phyloP scores from a whole-genome alignment of 2,888 invertebrate genomes.

The Parnassius glacialis region DNA sequence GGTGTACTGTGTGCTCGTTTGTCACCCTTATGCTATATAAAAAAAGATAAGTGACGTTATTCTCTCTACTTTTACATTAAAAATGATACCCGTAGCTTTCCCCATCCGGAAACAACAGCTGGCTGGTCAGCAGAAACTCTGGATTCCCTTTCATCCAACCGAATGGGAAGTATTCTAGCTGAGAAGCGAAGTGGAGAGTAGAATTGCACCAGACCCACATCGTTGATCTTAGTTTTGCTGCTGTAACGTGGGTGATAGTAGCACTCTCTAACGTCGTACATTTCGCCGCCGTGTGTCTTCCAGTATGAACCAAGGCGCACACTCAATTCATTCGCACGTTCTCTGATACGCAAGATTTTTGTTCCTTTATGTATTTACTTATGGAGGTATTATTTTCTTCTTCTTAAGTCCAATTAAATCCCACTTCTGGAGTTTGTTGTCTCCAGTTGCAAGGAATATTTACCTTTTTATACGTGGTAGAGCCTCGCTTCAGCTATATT shows the following conservation, averaged over 20 bases:
- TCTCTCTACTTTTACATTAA: too few species aligned
- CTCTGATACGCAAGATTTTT: slow-evolving; percentile 38
- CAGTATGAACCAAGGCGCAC: slow-evolving; percentile 76
- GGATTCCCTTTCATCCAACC: slow-evolving; percentile 50
- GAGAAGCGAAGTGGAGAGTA: slow-evolving; percentile 64
- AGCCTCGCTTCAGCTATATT: too few species aligned
- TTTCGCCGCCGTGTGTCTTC: slow-evolving; percentile 74
- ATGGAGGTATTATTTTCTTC: too few species aligned
- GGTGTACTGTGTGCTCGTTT: too few species aligned
- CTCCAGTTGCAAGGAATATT: too few species aligned
- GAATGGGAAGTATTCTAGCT: slow-evolving; percentile 59
- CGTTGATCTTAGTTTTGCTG: slow-evolving; percentile 66
- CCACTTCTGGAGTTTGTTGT: too few species aligned
- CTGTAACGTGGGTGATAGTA: slow-evolving; percentile 70
- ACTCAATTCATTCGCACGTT: slow-evolving; percentile 58
- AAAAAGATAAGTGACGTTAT: too few species aligned
- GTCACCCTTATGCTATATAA: too few species aligned
- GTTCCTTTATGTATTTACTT: too few species aligned
- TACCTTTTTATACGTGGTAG: too few species aligned
- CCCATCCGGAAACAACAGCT: slow-evolving; percentile 74
- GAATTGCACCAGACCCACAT: slow-evolving; percentile 70
- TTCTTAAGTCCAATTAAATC: too few species aligned
- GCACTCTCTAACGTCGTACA: slow-evolving; percentile 66
- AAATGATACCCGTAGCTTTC: slow-evolving; percentile 54
- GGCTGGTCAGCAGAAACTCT: slow-evolving; percentile 51